Base-by-base conservation (phyloP, 2,888 invertebrate genomes). In the Orchesella flavescens region DNA sequence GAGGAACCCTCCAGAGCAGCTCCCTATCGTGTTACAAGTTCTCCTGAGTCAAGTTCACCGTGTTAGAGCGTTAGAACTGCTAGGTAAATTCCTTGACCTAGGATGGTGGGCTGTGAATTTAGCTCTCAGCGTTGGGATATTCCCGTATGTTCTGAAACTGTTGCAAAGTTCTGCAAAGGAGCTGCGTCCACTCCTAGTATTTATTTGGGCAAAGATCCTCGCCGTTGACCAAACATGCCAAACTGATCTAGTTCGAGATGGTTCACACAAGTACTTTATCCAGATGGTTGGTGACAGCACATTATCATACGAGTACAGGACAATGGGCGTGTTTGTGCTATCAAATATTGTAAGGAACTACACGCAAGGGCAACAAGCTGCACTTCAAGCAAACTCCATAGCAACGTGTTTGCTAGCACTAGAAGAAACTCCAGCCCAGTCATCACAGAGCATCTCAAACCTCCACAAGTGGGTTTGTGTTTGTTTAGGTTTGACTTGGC, bases 171-270 rank as follows among this genome's bases (percentile, higher is more conserved):
- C 95, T 86, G 97, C 97, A 2, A 93, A 94, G 88, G 99, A 99
- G 90, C 91, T 99, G 88, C 92, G 98, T 81, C 96, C 97, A 9
- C 93, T 97, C 84, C 93, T 99, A 88, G 97, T 99, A 63, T 98
- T 98, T 90, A 98, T 99, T 88, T 99, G 99, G 99, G 98, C 99
- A 19, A 98, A 98, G 92, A 98, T 99, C 89, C 92, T 99, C 81
- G 97, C 98, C 44, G 97, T 98, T 5, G 99, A 99, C 90, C 95
- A 97, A 94, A 95, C 95, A 68, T 99, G 98, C 89, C 98, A 99
- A 91, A 94, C 94, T 82, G 98, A 99, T 90, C 91, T 99, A 88
- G 97, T 98, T 21, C 94, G 97, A 88, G 98, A 98, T 86, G 94
- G 94, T 89, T 95, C 97, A 13, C 97, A 98, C 91, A 97, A 96